A percentile compares a stretch with the other conserved stretches of the same genome.
phyloP scores from a whole-genome alignment of 2,888 invertebrate species.

The Eupithecia inturbata region DNA sequence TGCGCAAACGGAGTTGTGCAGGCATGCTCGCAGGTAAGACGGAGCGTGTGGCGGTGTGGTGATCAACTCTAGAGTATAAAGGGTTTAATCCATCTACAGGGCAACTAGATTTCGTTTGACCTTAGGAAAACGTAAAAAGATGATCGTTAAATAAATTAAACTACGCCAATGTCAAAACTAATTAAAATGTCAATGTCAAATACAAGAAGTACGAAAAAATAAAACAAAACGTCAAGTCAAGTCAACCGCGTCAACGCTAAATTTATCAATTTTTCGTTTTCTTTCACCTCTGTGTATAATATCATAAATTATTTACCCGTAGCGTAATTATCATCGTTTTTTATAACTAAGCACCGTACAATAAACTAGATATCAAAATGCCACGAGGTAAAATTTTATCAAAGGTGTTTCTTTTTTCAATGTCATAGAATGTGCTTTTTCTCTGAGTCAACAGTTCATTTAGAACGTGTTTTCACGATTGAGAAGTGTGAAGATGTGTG shows the following conservation, averaged over 20 bases:
- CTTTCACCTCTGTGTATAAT: constrained; percentile 45
- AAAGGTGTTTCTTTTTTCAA: constrained; percentile 56
- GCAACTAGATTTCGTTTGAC: too few species aligned
- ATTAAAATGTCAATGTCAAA: too few species aligned
- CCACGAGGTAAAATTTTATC: constrained; percentile 72
- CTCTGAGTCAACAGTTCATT: constrained; percentile 24
- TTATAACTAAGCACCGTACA: constrained; percentile 12
- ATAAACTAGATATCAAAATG: constrained; percentile 59
- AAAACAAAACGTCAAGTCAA: constrained; percentile 14
- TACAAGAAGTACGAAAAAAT: background rate
- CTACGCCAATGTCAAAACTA: too few species aligned
- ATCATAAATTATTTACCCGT: constrained; percentile 37
- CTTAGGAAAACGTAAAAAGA: too few species aligned
- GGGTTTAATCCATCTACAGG: too few species aligned
- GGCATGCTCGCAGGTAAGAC: too few species aligned
- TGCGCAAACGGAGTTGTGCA: too few species aligned
- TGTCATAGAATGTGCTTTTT: constrained; percentile 73
- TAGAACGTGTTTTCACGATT: constrained; percentile 28
- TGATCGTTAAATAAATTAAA: too few species aligned
- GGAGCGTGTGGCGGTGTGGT: too few species aligned
- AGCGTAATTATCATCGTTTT: constrained; percentile 29
- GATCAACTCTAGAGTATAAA: too few species aligned
- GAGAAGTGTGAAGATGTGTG: constrained; percentile 1
- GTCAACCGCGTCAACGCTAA: constrained; percentile 66
- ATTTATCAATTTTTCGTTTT: constrained; percentile 68